Conservation (phyloP, 2,113 vertebrate species). For the Mirounga angustirostris region DNA sequence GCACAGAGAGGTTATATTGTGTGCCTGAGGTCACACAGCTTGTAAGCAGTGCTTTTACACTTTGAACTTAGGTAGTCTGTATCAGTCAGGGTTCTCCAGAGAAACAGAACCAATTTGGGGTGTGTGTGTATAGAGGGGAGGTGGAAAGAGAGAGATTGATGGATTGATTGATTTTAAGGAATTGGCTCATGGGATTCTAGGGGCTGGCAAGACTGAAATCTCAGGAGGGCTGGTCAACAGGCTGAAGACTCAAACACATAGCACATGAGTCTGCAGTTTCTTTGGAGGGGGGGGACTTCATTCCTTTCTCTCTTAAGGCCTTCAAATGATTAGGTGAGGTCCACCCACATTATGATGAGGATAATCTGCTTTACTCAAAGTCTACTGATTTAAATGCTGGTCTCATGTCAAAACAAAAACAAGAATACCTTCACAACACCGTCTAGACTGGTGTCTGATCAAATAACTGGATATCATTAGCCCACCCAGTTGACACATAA, state of each 20-base stretch:
- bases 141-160: not conserved
- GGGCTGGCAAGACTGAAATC: not conserved
- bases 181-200: not conserved
- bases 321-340: conserved; percentile 7
- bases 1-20: not conserved
- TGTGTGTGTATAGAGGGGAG: not conserved
- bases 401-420: not conserved
- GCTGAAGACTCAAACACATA: not conserved
- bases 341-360: not conserved
- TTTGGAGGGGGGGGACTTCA: not conserved
- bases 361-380: conserved; percentile 1
- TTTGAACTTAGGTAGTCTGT: conserved; percentile 12
- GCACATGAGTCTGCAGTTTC: not conserved
- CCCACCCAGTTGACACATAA: not conserved
- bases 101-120: not conserved
- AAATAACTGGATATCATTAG: conserved; percentile 40
- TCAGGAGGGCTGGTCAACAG: not conserved
- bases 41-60: not conserved
- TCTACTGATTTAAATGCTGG: not conserved
- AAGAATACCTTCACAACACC: not conserved
- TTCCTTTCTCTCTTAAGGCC: conserved; percentile 12
- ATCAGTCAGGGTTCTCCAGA: not conserved
- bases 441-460: conserved; percentile 15
- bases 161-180: not conserved
- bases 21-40: not conserved